Conservation (phyloP, 2,888 invertebrate species). For the Noctua fimbriata region DNA sequence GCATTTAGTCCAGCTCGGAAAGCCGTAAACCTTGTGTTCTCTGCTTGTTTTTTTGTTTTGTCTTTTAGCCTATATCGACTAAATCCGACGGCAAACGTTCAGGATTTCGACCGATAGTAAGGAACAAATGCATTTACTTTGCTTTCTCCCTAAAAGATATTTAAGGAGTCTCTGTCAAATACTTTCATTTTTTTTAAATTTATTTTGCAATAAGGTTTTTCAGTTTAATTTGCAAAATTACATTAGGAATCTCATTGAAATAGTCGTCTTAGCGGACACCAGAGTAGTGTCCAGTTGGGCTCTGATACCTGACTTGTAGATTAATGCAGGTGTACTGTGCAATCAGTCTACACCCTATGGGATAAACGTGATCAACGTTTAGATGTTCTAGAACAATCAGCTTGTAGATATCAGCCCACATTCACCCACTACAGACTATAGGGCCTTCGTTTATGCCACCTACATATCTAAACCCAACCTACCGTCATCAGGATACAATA, state of each 20-base stretch:
- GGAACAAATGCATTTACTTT: neutral
- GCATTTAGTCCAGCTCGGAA: slow-evolving; percentile 58
- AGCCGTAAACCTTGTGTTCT: slow-evolving; percentile 33
- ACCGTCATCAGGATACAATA: slow-evolving; percentile 35
- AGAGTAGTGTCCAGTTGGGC: neutral
- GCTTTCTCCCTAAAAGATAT: neutral
- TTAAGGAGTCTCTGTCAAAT: neutral
- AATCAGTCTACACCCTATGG: neutral
- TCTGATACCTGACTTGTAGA: neutral
- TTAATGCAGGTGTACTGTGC: slow-evolving; percentile 5
- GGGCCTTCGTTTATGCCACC: slow-evolving; percentile 34
- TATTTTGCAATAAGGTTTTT: neutral
- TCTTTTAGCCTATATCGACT: neutral
- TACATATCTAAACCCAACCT: slow-evolving; percentile 31
- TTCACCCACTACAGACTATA: slow-evolving; percentile 41
- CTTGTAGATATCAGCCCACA: slow-evolving; percentile 43
- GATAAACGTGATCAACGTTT: slow-evolving; percentile 1
- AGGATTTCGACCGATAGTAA: neutral
- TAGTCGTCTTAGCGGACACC: neutral
- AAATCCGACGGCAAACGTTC: neutral
- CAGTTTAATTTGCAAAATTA: neutral
- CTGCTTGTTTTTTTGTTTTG: slow-evolving; percentile 7
- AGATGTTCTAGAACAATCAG: slow-evolving; percentile 29
- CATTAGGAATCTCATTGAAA: neutral
- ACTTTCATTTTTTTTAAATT: too few relatives aligned